Evolutionary conservation across 2,888 invertebrate species (phyloP), one percentile per base, ranked within the genome.

Genomic region (Meghimatium bilineatum): DNA sequence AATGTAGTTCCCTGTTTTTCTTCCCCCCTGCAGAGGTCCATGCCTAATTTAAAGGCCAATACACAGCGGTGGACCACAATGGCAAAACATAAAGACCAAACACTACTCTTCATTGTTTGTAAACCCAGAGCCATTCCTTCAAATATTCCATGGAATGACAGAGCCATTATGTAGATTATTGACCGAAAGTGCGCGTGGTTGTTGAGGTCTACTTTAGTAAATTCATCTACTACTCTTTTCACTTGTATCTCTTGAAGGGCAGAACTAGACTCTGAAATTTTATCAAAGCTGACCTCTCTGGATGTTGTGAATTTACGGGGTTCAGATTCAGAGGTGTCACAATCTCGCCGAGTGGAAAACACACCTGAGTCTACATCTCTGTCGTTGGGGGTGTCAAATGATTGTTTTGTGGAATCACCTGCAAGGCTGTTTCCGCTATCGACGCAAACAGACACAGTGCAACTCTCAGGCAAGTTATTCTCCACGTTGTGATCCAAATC

Each of bases 131-230:
- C 88, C 90, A 91, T 90, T 23, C 91, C 91, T 85, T 91, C 91
- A 82, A 91, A 91, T 1, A 91, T 89, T 14, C 91, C 91, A 83
- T 91, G 91, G 82, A 91, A 91, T 32, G 91, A 90, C 36, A 91
- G 84, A 12, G 91, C 91, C 67, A 90, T 89, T 52, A 91, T 88
- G 84, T 89, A 90, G 26, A 91, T 86, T 63, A 90, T 91, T 56
- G 90, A 90, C 10, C 90, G 87, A 63, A 91, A 89, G 80, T 91
- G 90, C 23, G 90, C 89, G 74, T 88, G 87, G 49, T 89, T 86
- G 17, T 85, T 85, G 26, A 88, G 89, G 67, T 90, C 90, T 0
- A 87, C 88, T 38, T 89, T 85, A 80, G 88, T 89, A 20, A 91
- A 88, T 86, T 91, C 91, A 14, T 89, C 89, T 8, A 91, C 91